Evolutionary conservation across 2,113 vertebrate genomes (phyloP).

Genomic region (Sinocyclocheilus maitianheensis): DNA sequence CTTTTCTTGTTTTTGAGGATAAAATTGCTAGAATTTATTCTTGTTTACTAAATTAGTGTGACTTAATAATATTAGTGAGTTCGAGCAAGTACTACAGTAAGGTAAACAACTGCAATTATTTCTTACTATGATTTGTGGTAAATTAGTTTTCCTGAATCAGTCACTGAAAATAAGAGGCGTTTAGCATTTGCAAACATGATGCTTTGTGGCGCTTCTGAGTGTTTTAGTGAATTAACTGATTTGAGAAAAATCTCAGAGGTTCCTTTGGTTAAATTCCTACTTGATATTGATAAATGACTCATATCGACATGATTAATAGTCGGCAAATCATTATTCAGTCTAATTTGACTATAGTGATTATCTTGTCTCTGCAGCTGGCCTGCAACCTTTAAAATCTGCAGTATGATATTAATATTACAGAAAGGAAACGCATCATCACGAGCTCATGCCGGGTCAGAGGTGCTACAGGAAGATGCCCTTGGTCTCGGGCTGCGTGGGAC

Average conservation of each 20-base stretch:
- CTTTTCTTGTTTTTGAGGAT: neutral
- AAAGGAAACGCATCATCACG: neutral
- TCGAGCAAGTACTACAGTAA: no score
- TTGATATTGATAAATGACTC: constrained; percentile 27
- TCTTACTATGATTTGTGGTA: no score
- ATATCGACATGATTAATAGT: constrained; percentile 3
- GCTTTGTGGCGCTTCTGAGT: neutral
- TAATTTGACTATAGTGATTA: constrained; percentile 21
- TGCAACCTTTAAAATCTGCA: neutral
- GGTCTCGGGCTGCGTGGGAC: neutral
- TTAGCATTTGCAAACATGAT: neutral
- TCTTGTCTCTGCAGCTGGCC: neutral
- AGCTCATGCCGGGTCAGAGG: constrained; percentile 49
- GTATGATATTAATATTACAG: neutral
- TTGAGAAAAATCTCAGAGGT: neutral
- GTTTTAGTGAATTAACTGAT: neutral
- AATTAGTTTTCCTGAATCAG: neutral
- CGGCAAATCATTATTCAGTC: constrained; percentile 16
- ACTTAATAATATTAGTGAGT: no score
- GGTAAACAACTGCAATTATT: no score
- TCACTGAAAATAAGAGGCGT: neutral
- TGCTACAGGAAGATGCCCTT: neutral
- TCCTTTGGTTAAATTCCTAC: neutral
- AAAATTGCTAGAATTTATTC: neutral
- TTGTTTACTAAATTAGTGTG: no score